A percentile compares a stretch with the other conserved stretches of the same genome.
These are phyloP conservation scores for Drosophila nebulosa DNA, from an alignment of 1,140 invertebrate genomes.

Conservation along the genomic window DNA sequence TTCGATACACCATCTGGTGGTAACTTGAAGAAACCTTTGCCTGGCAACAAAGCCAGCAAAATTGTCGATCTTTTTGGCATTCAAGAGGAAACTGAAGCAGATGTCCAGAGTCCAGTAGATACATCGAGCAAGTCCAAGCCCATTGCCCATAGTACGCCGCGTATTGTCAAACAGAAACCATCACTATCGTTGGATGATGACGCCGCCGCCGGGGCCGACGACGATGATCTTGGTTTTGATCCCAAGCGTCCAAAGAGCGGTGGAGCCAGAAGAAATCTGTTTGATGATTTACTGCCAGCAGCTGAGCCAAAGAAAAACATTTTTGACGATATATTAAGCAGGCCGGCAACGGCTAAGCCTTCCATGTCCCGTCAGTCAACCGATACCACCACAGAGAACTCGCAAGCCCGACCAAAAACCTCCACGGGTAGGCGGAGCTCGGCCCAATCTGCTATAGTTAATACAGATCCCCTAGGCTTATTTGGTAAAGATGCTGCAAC, in stretches of 20 bases:
- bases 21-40: slow-evolving; percentile 31
- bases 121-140: slow-evolving; percentile 14
- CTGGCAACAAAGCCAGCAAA: slow-evolving; percentile 42
- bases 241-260: slow-evolving; percentile 72
- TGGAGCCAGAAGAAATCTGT: slow-evolving; percentile 38
- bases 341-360: slow-evolving; percentile 54
- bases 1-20: slow-evolving; percentile 78
- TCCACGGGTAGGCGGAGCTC: slow-evolving; percentile 66
- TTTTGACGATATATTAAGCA: slow-evolving; percentile 53
- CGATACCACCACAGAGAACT: slow-evolving; percentile 75
- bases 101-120: slow-evolving; percentile 30
- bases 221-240: slow-evolving; percentile 79
- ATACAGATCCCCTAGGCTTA: slow-evolving; percentile 66
- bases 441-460: slow-evolving; percentile 45
- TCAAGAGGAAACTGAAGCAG: slow-evolving; percentile 64
- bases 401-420: slow-evolving; percentile 65
- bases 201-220: slow-evolving; percentile 32
- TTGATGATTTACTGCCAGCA: slow-evolving; percentile 53
- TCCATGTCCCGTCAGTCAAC: slow-evolving; percentile 73
- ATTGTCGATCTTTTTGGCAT: slow-evolving; percentile 78
- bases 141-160: slow-evolving; percentile 50
- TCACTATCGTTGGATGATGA: slow-evolving; percentile 63
- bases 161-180: slow-evolving; percentile 67
- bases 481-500: slow-evolving; percentile 59
- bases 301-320: slow-evolving; percentile 60